phyloP scores from a whole-genome alignment of 2,888 invertebrate genomes.

The Portevinia maculata region DNA sequence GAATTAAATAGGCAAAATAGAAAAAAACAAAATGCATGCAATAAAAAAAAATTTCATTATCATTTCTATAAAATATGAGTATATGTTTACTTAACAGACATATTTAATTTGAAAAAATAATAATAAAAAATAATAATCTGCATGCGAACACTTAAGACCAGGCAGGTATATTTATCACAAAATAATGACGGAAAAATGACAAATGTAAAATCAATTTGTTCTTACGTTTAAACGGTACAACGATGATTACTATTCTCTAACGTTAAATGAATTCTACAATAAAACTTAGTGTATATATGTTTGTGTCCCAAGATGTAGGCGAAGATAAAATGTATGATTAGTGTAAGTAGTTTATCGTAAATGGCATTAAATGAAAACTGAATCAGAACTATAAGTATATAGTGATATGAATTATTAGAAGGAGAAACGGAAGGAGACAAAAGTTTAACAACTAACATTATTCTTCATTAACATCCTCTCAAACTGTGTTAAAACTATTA shows the following conservation, averaged over 20 bases:
- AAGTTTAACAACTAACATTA: conserved; percentile 70
- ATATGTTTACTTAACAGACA: conserved; percentile 30
- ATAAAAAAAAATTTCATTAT: conserved; percentile 2
- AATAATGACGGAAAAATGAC: conserved; percentile 62
- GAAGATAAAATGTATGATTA: conserved; percentile 24
- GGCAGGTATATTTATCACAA: conserved; percentile 27
- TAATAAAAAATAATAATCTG: conserved; percentile 41
- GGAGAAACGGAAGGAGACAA: conserved; percentile 47
- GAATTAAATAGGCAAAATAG: conserved; percentile 56
- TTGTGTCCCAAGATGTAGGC: background rate
- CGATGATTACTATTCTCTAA: conserved; percentile 32
- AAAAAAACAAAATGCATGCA: conserved; percentile 1
- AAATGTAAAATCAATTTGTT: conserved; percentile 38
- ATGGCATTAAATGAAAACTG: conserved; percentile 31
- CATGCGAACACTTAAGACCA: conserved; percentile 56
- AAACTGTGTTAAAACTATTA: conserved; percentile 64
- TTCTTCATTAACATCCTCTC: conserved; percentile 72
- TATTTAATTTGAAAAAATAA: conserved; percentile 13
- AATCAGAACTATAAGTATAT: background rate
- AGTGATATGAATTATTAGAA: conserved; percentile 44
- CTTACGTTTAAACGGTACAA: conserved; percentile 28
- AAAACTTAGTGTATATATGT: conserved; percentile 12
- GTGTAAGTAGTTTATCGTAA: conserved; percentile 11
- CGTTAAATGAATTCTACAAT: conserved; percentile 24
- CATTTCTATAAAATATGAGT: background rate